Percentiles rank a stretch among this genome's conserved stretches.
These are phyloP conservation scores for Calvadosia cruxmelitensis DNA, from an alignment of 30 jellyfish, hydroid and myxozoan genomes.

Conservation along the genomic window DNA sequence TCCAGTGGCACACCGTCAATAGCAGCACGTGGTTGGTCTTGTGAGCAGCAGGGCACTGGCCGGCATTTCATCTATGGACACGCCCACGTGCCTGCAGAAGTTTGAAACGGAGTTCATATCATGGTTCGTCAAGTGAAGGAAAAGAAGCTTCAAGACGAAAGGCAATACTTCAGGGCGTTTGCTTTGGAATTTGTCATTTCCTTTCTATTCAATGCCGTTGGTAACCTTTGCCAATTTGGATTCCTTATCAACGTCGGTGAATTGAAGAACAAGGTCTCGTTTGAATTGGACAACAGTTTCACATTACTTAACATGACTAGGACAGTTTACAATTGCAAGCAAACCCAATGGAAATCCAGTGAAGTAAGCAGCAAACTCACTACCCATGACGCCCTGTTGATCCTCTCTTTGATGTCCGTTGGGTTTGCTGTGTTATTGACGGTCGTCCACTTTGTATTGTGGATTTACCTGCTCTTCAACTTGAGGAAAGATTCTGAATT, in stretches of 20 bases:
- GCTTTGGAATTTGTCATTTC: slow-evolving; percentile 15
- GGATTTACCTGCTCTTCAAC: slow-evolving; percentile 9
- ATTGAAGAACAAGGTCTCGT: neutral
- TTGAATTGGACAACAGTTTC: neutral
- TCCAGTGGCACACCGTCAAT: too few relatives aligned
- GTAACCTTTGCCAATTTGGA: slow-evolving; percentile 26
- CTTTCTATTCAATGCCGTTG: slow-evolving; percentile 3
- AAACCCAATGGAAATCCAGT: slow-evolving; percentile 20
- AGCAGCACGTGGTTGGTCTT: too few relatives aligned
- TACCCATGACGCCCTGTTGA: slow-evolving; percentile 3
- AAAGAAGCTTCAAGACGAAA: slow-evolving; percentile 14
- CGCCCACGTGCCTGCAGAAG: too few relatives aligned
- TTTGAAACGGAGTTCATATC: neutral
- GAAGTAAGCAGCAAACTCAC: neutral
- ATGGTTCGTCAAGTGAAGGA: slow-evolving; percentile 31
- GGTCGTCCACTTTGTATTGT: neutral
- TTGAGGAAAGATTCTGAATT: neutral
- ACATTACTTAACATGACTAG: slow-evolving; percentile 9
- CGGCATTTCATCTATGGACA: too few relatives aligned
- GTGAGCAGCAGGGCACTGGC: too few relatives aligned
- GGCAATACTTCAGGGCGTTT: slow-evolving; percentile 5
- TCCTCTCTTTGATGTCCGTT: slow-evolving; percentile 10
- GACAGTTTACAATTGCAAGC: slow-evolving; percentile 12
- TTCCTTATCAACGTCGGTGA: slow-evolving; percentile 17
- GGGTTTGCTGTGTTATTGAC: slow-evolving; percentile 13